A percentile compares a stretch with the other conserved stretches of the same genome.
Evolutionary conservation across 2,113 vertebrate genomes (phyloP).

Genomic region (Upupa epops): DNA sequence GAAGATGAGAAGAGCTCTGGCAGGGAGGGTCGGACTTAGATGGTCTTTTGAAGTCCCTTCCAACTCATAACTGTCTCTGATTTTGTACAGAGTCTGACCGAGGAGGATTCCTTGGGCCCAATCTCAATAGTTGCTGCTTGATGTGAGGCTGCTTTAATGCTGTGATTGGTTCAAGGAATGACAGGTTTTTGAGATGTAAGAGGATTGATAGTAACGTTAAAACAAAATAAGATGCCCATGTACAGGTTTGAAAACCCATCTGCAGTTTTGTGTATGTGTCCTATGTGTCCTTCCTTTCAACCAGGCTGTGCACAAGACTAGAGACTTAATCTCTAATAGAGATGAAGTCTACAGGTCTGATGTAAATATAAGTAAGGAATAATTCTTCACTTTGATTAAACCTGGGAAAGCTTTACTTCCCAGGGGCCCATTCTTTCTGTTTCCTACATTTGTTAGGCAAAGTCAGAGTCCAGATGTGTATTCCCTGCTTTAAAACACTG

Average conservation of each 20-base stretch:
- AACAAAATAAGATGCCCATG: neutral
- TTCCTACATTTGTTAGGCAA: fast-evolving
- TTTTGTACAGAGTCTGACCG: neutral
- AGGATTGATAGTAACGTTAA: neutral
- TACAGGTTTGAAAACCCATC: too few relatives aligned
- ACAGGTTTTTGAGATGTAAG: neutral
- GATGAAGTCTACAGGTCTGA: neutral
- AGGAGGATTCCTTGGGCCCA: constrained; percentile 1
- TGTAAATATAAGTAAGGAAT: neutral
- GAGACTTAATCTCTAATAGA: neutral
- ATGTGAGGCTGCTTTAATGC: neutral
- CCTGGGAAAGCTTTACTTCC: neutral
- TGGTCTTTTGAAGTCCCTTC: too few relatives aligned
- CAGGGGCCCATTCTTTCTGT: neutral
- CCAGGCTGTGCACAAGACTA: neutral
- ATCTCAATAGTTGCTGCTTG: neutral
- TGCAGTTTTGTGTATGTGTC: too few relatives aligned
- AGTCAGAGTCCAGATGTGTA: neutral
- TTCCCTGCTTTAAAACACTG: neutral
- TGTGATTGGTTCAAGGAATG: neutral
- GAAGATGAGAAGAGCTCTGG: neutral
- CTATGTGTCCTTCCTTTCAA: neutral
- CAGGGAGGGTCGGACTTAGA: too few relatives aligned
- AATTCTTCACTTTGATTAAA: neutral
- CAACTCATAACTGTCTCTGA: too few relatives aligned